Evolutionary conservation across 2,797 vertebrate genomes (phyloP).

Genomic region (Cebuella pygmaea): DNA sequence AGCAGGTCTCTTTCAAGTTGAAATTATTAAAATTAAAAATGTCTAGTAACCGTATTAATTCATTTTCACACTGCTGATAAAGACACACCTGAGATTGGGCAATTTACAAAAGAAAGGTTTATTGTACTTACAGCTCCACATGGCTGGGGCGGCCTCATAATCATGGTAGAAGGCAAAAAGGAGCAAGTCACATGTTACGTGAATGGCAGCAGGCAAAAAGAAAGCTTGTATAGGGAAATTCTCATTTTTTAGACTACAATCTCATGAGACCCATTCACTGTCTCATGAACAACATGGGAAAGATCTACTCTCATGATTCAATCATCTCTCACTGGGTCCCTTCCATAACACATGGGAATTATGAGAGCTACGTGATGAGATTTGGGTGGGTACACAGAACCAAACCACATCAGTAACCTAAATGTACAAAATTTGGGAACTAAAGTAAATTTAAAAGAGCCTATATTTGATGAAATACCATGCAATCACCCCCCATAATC

Average conservation of each 20-base stretch:
- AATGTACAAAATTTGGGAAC: background rate
- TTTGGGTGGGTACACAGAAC: background rate
- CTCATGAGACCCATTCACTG: background rate
- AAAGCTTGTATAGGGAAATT: background rate
- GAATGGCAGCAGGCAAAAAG: background rate
- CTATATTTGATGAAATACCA: background rate
- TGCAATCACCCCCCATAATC: background rate
- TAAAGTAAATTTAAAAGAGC: slow-evolving; percentile 5
- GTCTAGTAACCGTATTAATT: background rate
- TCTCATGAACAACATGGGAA: background rate
- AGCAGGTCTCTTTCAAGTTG: background rate
- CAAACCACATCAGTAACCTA: background rate
- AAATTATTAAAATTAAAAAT: background rate
- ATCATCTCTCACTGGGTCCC: background rate
- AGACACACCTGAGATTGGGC: background rate
- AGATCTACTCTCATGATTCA: background rate
- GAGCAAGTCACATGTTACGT: background rate
- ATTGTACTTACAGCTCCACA: background rate
- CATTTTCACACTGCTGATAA: background rate
- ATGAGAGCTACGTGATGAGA: background rate
- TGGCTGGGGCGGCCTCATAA: background rate
- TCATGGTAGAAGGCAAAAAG: background rate
- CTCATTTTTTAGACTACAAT: background rate
- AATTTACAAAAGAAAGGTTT: background rate
- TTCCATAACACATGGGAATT: background rate